Conservation (phyloP, 2,888 invertebrate species). For the Chrysotoxum bicinctum region DNA sequence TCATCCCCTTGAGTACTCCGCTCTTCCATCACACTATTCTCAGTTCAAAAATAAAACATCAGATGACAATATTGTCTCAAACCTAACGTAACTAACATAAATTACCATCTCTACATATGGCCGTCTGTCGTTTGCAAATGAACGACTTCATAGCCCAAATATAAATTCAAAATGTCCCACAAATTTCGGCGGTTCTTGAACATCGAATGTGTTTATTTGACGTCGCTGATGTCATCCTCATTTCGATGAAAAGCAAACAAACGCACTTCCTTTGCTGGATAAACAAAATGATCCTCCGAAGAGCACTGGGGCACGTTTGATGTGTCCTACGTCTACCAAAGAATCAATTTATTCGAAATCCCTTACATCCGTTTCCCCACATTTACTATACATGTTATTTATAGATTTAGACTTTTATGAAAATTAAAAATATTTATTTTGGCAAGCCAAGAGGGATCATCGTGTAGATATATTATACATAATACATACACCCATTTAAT, state of each 20-base stretch:
- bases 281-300: neutral
- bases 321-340: neutral
- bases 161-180: constrained; percentile 28
- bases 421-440: constrained; percentile 43
- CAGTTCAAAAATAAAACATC: neutral
- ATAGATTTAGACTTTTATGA: neutral
- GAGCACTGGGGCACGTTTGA: constrained; percentile 26
- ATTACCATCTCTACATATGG: neutral
- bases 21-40: neutral
- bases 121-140: constrained; percentile 30
- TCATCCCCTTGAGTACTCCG: neutral
- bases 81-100: neutral
- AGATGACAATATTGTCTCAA: constrained; percentile 13
- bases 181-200: neutral
- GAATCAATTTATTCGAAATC: neutral
- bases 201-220: constrained; percentile 6
- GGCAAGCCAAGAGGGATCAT: neutral
- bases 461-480: neutral
- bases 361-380: constrained; percentile 5
- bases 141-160: constrained; percentile 23
- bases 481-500: neutral
- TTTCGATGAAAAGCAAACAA: constrained; percentile 23
- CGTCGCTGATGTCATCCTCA: constrained; percentile 8
- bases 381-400: neutral
- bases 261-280: constrained; percentile 15